Percentiles rank a stretch among this genome's conserved stretches.
These are phyloP conservation scores for Sebastes umbrosus DNA, from an alignment of 2,797 vertebrate species.

Conservation along the genomic window DNA sequence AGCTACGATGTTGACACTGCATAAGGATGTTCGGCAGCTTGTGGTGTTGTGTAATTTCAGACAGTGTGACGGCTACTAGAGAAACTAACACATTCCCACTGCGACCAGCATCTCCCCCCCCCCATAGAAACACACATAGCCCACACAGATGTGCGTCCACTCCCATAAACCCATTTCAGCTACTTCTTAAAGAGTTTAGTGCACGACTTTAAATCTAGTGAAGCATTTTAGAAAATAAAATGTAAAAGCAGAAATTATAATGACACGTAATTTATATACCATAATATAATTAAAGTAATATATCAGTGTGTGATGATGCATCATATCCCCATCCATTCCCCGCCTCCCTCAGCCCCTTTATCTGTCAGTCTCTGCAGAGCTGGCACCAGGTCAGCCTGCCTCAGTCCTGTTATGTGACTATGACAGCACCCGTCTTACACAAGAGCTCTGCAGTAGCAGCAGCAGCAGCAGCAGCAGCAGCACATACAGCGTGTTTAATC, in stretches of 20 bases:
- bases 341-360: background rate
- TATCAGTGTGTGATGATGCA: background rate
- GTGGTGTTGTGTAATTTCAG: conserved; percentile 57
- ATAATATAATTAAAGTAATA: background rate
- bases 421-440: conserved; percentile 67
- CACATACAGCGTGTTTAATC: conserved; percentile 12
- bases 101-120: background rate
- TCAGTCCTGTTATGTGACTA: conserved; percentile 61
- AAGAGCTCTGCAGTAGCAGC: conserved; percentile 64
- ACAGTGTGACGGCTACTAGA: conserved; percentile 19
- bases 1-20: conserved; percentile 24
- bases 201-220: background rate
- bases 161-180: background rate
- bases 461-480: conserved; percentile 32
- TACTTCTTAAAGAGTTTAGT: no score
- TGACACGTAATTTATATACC: background rate
- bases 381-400: conserved; percentile 47
- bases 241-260: background rate
- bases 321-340: background rate
- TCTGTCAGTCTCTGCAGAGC: conserved; percentile 48
- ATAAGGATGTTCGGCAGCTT: conserved; percentile 49
- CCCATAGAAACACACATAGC: background rate
- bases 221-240: background rate
- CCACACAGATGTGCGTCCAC: background rate
- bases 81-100: conserved; percentile 19